Percentiles rank a stretch among this genome's conserved stretches.
Conservation (phyloP, 2,797 vertebrate genomes). For the Cirrhinus molitorella region DNA sequence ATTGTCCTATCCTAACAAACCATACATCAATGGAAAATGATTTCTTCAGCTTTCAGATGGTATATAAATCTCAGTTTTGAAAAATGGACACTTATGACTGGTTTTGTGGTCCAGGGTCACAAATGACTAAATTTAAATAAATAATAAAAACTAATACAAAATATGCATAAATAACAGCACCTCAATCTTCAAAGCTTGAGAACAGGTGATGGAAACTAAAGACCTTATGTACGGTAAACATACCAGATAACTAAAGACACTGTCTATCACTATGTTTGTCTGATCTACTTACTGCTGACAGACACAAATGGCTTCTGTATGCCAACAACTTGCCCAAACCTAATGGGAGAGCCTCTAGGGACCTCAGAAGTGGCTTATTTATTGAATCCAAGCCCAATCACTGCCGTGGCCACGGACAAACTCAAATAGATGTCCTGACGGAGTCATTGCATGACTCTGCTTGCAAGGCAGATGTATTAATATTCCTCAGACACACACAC, state of each 20-base stretch:
- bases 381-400: slow-evolving; percentile 10
- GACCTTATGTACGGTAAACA: slow-evolving; percentile 24
- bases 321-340: neutral
- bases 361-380: slow-evolving; percentile 1
- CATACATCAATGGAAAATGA: no score
- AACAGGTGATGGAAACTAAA: slow-evolving; percentile 41
- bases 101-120: no score
- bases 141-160: no score
- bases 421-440: slow-evolving; percentile 46
- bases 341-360: slow-evolving; percentile 9
- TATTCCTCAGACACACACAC: slow-evolving; percentile 18
- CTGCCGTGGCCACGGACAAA: neutral
- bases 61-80: no score
- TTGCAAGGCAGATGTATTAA: slow-evolving; percentile 37
- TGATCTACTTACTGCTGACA: slow-evolving; percentile 29
- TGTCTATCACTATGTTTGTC: slow-evolving; percentile 13
- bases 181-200: neutral
- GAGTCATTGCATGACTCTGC: slow-evolving; percentile 28
- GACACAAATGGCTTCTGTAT: slow-evolving; percentile 27
- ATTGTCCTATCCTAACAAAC: no score
- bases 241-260: slow-evolving; percentile 1
- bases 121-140: no score
- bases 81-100: no score
- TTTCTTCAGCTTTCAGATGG: no score
- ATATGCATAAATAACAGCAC: no score